A percentile compares a stretch with the other conserved stretches of the same genome.
Conservation (phyloP, 2,113 vertebrate genomes). For the Origma solitaria region DNA sequence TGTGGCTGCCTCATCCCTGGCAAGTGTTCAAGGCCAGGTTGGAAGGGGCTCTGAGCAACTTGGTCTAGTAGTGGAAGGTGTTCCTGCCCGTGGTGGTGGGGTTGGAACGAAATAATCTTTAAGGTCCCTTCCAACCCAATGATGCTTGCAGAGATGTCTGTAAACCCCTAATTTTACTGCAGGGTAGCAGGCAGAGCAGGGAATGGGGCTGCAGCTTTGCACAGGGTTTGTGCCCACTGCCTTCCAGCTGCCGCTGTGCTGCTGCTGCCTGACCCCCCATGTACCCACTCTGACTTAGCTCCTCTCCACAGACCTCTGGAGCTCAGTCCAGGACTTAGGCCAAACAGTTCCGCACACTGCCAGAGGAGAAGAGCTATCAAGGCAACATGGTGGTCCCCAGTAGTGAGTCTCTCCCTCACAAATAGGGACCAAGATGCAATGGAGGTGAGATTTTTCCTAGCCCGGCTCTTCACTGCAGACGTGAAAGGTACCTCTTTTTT, state of each 20-base stretch:
- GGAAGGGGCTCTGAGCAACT: neutral
- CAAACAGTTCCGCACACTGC: rapidly evolving
- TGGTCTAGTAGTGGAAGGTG: neutral
- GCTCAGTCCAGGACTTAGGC: neutral
- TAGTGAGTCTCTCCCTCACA: neutral
- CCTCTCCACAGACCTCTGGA: neutral
- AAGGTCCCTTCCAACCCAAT: neutral
- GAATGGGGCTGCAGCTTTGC: neutral
- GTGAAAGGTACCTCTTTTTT: neutral
- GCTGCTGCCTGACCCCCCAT: neutral
- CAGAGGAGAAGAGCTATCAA: neutral
- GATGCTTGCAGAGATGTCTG: neutral
- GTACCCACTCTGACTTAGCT: neutral
- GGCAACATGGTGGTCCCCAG: neutral
- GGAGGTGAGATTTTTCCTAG: neutral
- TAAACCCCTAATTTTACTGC: neutral
- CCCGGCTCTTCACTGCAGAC: rapidly evolving
- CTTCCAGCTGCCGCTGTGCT: neutral
- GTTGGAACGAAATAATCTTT: neutral
- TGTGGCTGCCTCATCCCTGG: neutral
- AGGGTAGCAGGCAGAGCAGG: neutral
- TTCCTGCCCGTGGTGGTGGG: rapidly evolving
- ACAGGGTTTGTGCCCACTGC: neutral
- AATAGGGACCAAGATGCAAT: neutral
- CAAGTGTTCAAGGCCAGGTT: neutral